phyloP scores from a whole-genome alignment of 2,888 invertebrate genomes.

The Drosophila pegasa region DNA sequence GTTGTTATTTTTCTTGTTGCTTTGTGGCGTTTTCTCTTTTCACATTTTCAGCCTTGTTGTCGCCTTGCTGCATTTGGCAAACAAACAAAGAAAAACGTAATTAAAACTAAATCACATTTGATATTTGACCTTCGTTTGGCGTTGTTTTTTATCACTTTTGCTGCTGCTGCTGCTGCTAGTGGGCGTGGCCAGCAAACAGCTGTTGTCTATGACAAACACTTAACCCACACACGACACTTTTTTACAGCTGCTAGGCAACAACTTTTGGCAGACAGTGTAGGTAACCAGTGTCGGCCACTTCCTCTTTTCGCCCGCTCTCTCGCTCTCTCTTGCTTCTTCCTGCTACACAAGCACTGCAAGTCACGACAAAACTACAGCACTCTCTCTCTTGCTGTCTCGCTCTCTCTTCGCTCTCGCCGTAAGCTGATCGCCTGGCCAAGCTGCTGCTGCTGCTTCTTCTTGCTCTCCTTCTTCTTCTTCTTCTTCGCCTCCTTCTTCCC shows the following conservation, averaged over 20 bases:
- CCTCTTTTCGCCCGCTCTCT: constrained; percentile 2
- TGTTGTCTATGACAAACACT: constrained; percentile 3
- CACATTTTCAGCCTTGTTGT: constrained; percentile 37
- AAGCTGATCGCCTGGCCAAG: constrained; percentile 59
- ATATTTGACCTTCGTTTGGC: constrained; percentile 21
- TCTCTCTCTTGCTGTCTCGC: constrained; percentile 2
- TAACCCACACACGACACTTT: constrained; percentile 1
- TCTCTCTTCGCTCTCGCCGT: constrained; percentile 21
- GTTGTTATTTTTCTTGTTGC: background rate
- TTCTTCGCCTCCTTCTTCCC: constrained; percentile 1
- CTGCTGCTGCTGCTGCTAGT: constrained; percentile 1
- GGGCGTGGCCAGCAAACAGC: constrained; percentile 16
- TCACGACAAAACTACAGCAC: background rate
- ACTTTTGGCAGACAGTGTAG: constrained; percentile 52
- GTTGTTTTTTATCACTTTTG: constrained; percentile 1
- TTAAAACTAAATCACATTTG: constrained; percentile 31
- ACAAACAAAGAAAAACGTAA: constrained; percentile 19
- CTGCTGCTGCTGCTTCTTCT: constrained; percentile 22
- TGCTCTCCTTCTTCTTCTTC: constrained; percentile 5
- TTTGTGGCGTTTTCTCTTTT: constrained; percentile 35
- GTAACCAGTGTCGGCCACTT: constrained; percentile 45
- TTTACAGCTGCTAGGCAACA: background rate
- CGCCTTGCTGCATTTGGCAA: constrained; percentile 18
- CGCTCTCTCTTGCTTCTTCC: background rate
- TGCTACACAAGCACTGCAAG: constrained; percentile 2